These are phyloP conservation scores for Sinella curviseta DNA, from an alignment of 1,140 invertebrate genomes.

Conservation along the genomic window DNA sequence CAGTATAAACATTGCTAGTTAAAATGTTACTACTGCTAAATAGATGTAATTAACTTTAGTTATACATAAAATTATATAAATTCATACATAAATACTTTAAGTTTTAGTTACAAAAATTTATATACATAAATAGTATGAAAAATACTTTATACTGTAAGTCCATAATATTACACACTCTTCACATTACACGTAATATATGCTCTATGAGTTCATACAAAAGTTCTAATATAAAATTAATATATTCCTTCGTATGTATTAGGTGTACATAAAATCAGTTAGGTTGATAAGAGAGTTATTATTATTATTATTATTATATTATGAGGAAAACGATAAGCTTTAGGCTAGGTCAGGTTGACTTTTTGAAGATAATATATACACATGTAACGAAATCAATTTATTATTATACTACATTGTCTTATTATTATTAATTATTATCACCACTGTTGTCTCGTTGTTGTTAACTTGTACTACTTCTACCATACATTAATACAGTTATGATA, in stretches of 20 bases:
- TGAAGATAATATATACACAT: not conserved
- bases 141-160: not conserved
- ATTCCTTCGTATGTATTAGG: not conserved
- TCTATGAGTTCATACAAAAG: too few species aligned
- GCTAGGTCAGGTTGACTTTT: not conserved
- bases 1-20: too few species aligned
- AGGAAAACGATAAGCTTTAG: not conserved
- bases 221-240: too few species aligned
- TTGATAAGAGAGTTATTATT: not conserved
- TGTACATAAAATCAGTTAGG: not conserved
- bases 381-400: not conserved
- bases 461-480: not conserved
- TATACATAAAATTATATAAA: too few species aligned
- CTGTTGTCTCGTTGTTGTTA: constrained; percentile 23
- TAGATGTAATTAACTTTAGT: too few species aligned
- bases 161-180: too few species aligned
- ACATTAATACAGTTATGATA: not conserved
- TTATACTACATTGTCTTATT: not conserved
- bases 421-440: constrained; percentile 2
- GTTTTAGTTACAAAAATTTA: not conserved
- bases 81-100: too few species aligned
- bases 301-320: too few species aligned
- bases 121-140: not conserved
- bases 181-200: too few species aligned
- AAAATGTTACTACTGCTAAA: too few species aligned